Evolutionary conservation across 2,113 vertebrate genomes (phyloP).

Genomic region (Harpagus bidentatus): DNA sequence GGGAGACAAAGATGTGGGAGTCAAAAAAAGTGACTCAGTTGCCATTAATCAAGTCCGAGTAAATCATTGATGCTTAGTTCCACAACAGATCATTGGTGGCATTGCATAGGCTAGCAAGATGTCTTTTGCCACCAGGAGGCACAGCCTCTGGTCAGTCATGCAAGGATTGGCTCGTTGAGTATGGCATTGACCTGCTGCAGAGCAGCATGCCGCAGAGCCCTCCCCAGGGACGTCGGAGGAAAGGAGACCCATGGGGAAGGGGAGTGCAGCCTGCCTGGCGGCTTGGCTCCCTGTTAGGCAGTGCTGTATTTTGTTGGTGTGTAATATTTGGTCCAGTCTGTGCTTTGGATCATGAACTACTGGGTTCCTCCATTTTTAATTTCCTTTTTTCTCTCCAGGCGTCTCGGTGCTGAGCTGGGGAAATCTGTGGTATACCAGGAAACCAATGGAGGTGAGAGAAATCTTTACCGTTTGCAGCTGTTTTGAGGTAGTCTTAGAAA

Average conservation of each 20-base stretch:
- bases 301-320: neutral
- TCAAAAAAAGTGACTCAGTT: neutral
- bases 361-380: neutral
- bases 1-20: neutral
- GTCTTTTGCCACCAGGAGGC: neutral
- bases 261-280: neutral
- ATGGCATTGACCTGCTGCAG: fast-evolving
- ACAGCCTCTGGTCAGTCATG: neutral
- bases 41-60: neutral
- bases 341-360: neutral
- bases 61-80: neutral
- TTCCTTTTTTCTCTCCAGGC: slow-evolving; percentile 65
- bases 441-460: slow-evolving; percentile 89
- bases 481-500: neutral
- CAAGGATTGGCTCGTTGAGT: neutral
- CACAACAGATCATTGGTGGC: neutral
- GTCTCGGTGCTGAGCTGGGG: slow-evolving; percentile 92
- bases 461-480: neutral
- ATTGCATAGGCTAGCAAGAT: neutral
- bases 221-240: neutral
- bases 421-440: slow-evolving; percentile 97
- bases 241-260: neutral
- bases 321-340: too few species aligned
- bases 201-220: neutral
- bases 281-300: neutral